phyloP scores from a whole-genome alignment of 1,140 invertebrate genomes.

The Stegodyphus dumicola region DNA sequence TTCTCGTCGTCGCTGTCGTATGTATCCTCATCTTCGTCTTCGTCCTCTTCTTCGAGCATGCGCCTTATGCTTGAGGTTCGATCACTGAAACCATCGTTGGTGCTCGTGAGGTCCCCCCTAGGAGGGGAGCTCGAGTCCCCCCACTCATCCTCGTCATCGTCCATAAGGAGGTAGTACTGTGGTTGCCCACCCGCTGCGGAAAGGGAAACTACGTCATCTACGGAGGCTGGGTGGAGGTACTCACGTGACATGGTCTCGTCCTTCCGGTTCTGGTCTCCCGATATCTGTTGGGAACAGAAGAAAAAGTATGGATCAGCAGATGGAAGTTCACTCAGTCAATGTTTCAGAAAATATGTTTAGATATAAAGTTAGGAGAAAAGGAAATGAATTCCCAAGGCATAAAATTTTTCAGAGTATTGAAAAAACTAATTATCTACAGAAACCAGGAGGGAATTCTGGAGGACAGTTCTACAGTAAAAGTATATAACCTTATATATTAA shows the following conservation, averaged over 20 bases:
- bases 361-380: too few species aligned
- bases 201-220: constrained; percentile 52
- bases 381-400: too few species aligned
- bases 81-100: constrained; percentile 26
- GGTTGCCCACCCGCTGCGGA: not conserved
- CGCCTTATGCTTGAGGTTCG: constrained; percentile 37
- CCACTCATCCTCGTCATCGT: constrained; percentile 32
- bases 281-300: constrained; percentile 10
- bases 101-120: not conserved
- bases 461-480: too few species aligned
- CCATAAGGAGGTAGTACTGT: constrained; percentile 39
- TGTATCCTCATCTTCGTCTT: constrained; percentile 62
- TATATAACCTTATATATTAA: too few species aligned
- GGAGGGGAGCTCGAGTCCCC: not conserved
- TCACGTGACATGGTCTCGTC: constrained; percentile 62
- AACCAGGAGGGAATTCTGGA: too few species aligned
- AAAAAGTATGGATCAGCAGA: not conserved
- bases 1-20: constrained; percentile 62
- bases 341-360: too few species aligned
- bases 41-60: constrained; percentile 54
- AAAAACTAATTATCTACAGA: too few species aligned
- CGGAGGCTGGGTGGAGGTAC: constrained; percentile 60
- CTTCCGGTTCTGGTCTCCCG: constrained; percentile 45
- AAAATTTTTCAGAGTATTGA: too few species aligned
- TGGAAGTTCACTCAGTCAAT: not conserved